Evolutionary conservation across 2,888 invertebrate species (phyloP).

Genomic region (Erebia epiphron): DNA sequence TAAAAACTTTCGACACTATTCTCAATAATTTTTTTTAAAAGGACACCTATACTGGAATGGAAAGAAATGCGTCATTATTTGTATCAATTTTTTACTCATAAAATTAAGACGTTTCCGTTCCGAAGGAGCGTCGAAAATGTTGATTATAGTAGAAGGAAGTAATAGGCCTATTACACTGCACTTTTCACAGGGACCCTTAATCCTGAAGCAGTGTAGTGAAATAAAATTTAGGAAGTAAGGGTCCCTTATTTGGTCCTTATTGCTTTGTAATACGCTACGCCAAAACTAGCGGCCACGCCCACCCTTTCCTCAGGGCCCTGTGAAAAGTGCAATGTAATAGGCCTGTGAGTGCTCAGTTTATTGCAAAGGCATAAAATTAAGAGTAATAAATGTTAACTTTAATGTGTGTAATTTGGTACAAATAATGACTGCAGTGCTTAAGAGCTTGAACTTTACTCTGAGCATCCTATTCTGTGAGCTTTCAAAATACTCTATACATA

Average conservation of each 20-base stretch:
- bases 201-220: too few relatives aligned
- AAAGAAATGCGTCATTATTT: slow-evolving; percentile 13
- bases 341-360: background rate
- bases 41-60: slow-evolving; percentile 14
- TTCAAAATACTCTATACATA: background rate
- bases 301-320: too few relatives aligned
- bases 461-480: slow-evolving; percentile 4
- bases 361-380: background rate
- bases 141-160: background rate
- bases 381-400: background rate
- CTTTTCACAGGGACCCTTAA: too few relatives aligned
- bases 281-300: too few relatives aligned
- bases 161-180: too few relatives aligned
- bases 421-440: slow-evolving; percentile 2
- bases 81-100: background rate
- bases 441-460: background rate
- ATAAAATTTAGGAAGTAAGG: too few relatives aligned
- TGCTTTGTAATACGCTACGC: too few relatives aligned
- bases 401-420: background rate
- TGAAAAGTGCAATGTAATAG: too few relatives aligned
- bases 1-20: slow-evolving; percentile 24
- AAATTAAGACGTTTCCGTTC: background rate
- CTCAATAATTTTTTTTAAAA: slow-evolving; percentile 19
- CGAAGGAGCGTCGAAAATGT: background rate
- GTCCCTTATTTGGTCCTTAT: too few relatives aligned